phyloP scores from a whole-genome alignment of 1,140 invertebrate genomes.

The Nebria ingens region DNA sequence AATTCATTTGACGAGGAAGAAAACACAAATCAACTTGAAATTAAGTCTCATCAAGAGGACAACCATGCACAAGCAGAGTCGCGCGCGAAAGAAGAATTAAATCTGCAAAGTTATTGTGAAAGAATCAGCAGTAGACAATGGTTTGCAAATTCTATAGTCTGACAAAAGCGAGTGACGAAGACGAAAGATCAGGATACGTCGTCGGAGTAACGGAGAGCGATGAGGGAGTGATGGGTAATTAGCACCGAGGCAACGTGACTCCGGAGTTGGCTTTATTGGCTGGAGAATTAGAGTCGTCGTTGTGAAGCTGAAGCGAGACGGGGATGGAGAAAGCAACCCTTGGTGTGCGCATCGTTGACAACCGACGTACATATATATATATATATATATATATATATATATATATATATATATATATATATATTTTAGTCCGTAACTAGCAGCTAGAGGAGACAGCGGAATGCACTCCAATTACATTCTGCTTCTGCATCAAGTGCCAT shows the following conservation, averaged over 20 bases:
- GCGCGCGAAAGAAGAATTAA: background rate
- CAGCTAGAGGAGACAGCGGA: background rate
- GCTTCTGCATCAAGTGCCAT: slow-evolving; percentile 5
- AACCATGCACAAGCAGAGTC: background rate
- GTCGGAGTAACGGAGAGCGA: background rate
- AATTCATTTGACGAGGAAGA: too few species aligned
- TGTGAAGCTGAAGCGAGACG: too few species aligned
- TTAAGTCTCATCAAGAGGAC: background rate
- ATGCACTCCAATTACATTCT: slow-evolving; percentile 6
- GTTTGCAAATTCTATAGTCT: background rate
- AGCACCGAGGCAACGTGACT: background rate
- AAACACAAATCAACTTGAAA: slow-evolving; percentile 2
- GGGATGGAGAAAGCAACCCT: background rate
- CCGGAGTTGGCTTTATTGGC: slow-evolving; percentile 5
- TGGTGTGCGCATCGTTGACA: background rate
- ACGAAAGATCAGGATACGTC: background rate
- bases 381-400: too few species aligned
- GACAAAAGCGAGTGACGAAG: background rate
- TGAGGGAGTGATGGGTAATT: background rate
- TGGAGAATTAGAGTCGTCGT: slow-evolving; percentile 3
- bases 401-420: too few species aligned
- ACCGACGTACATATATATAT: too few species aligned
- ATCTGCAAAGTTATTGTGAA: slow-evolving; percentile 9
- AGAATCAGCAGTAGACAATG: slow-evolving; percentile 7
- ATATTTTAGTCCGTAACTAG: slow-evolving; percentile 9